Evolutionary conservation across 2,888 invertebrate species (phyloP), one percentile per base, ranked within the genome.

Genomic region (Shargacucullia verbasci): DNA sequence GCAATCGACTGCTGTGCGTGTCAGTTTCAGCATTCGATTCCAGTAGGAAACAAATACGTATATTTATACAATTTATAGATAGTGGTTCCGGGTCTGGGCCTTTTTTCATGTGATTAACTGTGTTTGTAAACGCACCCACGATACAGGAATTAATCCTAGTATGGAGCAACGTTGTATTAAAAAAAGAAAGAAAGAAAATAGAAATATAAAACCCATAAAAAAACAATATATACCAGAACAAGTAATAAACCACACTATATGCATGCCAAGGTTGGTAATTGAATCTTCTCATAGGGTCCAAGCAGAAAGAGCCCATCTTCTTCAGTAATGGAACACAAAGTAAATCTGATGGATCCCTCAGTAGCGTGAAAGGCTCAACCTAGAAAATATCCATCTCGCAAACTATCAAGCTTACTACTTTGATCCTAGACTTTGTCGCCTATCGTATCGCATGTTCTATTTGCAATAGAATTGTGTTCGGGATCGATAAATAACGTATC

Each of bases 291-390:
- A 50, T 43, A 50, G 39, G 13, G 29, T 0, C 10, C n/a, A 13
- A 14, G 27, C 7, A 57, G 61, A 65, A 76, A 14, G 11, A 59
- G n/a, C 56, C 59, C 44, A 71, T 73, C 76, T 63, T 59, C 64
- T 43, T 45, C 60, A 14, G 46, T 69, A 61, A 73, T 66, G 50
- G 49, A 10, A 1, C 34, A 65, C 20, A 54, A 20, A 54, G 57
- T 59, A 73, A 76, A 66, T 60, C 70, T 62, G 63, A 69, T 69
- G 39, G 50, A 77, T 62, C 56, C 63, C 33, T 44, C 12, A 25
- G 9, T 27, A 44, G 20, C 38, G 14, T 52, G 34, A 54, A 57
- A 34, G 27, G 20, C 13, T 48, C 20, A 29, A 34, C 66, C 37
- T 33, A 53, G 38, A 41, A 41, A 44, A 34, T 48, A 47, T 34